Evolutionary conservation across 2,888 invertebrate species (phyloP).

Genomic region (Andrena chrysosceles): DNA sequence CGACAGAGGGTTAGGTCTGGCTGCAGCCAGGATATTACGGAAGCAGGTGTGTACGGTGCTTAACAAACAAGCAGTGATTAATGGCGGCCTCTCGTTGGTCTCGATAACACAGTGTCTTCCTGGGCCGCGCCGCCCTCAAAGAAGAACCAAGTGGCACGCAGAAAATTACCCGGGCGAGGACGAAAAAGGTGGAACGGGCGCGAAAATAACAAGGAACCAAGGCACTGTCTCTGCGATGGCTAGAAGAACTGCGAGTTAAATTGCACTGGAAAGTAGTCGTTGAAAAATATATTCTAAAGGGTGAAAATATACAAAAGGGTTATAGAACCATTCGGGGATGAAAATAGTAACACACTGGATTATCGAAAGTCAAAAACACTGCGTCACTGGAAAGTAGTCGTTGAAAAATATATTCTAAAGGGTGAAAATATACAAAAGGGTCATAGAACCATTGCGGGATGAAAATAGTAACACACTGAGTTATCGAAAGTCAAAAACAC

Average conservation of each 20-base stretch:
- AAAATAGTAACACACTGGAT: no score
- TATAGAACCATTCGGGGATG: background rate
- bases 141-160: slow-evolving; percentile 59
- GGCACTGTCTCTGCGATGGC: slow-evolving; percentile 8
- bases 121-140: slow-evolving; percentile 75
- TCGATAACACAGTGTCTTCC: slow-evolving; percentile 79
- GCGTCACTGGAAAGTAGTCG: no score
- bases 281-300: background rate
- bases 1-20: slow-evolving; percentile 51
- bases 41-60: slow-evolving; percentile 82
- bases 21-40: slow-evolving; percentile 76
- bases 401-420: background rate
- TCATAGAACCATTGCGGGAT: background rate
- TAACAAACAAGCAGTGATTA: slow-evolving; percentile 84
- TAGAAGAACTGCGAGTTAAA: background rate
- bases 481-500: no score
- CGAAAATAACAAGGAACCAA: slow-evolving; percentile 11
- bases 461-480: no score
- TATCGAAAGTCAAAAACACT: no score
- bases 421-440: background rate
- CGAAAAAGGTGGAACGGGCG: background rate
- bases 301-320: background rate
- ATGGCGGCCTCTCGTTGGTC: slow-evolving; percentile 78
- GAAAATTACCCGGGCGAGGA: slow-evolving; percentile 28
- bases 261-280: no score